phyloP scores from a whole-genome alignment of 2,888 invertebrate genomes.

The Allolobophora icterica region DNA sequence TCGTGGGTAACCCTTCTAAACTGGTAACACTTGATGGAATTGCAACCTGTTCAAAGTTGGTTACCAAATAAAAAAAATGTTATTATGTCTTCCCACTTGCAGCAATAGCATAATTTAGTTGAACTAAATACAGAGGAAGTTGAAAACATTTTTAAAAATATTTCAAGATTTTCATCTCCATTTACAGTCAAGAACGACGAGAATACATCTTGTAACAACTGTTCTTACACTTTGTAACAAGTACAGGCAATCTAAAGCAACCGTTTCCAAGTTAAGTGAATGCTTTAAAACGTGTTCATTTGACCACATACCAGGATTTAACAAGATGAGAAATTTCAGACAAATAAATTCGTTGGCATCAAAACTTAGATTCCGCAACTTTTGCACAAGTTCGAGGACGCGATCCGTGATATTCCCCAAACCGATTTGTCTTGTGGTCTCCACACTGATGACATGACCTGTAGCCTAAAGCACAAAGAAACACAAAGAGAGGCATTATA shows the following conservation, averaged over 20 bases:
- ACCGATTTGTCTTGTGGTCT: conserved; percentile 32
- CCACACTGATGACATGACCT: conserved; percentile 36
- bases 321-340: conserved; percentile 93
- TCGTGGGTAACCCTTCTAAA: too few relatives aligned
- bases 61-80: too few relatives aligned
- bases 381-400: conserved; percentile 89
- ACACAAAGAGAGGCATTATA: neutral
- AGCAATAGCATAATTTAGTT: neutral
- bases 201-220: neutral
- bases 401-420: conserved; percentile 70
- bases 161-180: neutral
- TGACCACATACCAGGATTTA: conserved; percentile 83
- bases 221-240: neutral
- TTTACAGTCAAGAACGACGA: neutral
- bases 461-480: conserved; percentile 32
- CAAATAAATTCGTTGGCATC: conserved; percentile 97
- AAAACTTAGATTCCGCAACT: conserved; percentile 90
- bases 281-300: neutral
- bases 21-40: too few relatives aligned
- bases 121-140: neutral
- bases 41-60: too few relatives aligned
- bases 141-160: neutral
- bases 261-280: too few relatives aligned
- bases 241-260: neutral
- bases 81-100: too few relatives aligned